Evolutionary conservation across 2,113 vertebrate species (phyloP).

Genomic region (Trachemys scripta): DNA sequence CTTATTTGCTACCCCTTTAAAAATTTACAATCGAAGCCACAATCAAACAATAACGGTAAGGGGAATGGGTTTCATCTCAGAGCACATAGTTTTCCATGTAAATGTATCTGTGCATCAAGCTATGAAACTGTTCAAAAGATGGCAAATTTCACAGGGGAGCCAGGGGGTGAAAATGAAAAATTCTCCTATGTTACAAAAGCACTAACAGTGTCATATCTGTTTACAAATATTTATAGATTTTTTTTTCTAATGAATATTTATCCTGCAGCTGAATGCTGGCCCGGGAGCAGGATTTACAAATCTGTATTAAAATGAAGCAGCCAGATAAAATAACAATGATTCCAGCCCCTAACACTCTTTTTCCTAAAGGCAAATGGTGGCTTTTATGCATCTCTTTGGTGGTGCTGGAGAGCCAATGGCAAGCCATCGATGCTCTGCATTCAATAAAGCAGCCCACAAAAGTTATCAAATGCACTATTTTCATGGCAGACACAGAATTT

Average conservation of each 20-base stretch:
- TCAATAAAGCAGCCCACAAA: background rate
- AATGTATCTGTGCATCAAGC: background rate
- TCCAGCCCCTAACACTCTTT: background rate
- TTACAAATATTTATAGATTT: background rate
- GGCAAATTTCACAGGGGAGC: background rate
- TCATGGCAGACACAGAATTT: background rate
- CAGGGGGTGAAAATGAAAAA: background rate
- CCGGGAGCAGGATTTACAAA: background rate
- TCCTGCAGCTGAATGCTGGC: background rate
- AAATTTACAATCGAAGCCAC: background rate
- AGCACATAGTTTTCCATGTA: rapidly evolving
- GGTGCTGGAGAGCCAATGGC: background rate
- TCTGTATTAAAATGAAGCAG: background rate
- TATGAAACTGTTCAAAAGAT: background rate
- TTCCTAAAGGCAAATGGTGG: background rate
- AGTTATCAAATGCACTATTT: background rate
- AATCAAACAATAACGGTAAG: rapidly evolving
- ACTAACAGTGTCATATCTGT: background rate
- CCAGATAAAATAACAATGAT: background rate
- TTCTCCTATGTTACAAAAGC: background rate
- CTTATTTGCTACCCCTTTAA: background rate
- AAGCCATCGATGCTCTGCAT: background rate
- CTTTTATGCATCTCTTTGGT: background rate
- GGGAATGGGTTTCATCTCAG: background rate
- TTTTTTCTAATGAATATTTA: background rate